These are phyloP conservation scores for Notoglanidium macrostoma DNA, from an alignment of 2,797 vertebrate species.

Conservation along the genomic window DNA sequence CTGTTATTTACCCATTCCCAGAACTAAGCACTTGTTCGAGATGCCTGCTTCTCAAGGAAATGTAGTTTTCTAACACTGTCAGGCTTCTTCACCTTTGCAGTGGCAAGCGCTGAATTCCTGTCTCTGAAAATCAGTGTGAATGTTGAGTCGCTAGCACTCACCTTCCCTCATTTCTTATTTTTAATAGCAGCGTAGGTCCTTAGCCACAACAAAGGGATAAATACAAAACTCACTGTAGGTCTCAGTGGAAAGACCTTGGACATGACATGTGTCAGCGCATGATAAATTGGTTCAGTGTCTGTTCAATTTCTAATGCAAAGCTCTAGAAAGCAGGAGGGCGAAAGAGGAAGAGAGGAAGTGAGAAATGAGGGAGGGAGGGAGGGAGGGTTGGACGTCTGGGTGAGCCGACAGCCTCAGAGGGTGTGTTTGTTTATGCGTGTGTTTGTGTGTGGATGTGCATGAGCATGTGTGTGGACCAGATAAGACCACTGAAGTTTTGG, in stretches of 20 bases:
- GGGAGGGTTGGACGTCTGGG: slow-evolving; percentile 76
- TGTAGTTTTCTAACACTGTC: slow-evolving; percentile 71
- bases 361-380: slow-evolving; percentile 21
- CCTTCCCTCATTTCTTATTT: slow-evolving; percentile 66
- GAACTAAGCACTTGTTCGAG: slow-evolving; percentile 59
- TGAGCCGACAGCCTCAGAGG: slow-evolving; percentile 85
- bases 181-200: slow-evolving; percentile 83
- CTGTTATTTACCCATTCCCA: slow-evolving; percentile 39
- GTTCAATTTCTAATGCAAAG: slow-evolving; percentile 99
- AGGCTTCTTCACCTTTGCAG: slow-evolving; percentile 75
- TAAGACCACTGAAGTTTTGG: slow-evolving; percentile 91
- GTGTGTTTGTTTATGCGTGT: slow-evolving; percentile 27
- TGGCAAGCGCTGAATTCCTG: slow-evolving; percentile 64
- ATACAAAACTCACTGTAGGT: slow-evolving; percentile 89
- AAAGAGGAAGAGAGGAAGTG: slow-evolving; percentile 49
- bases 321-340: slow-evolving; percentile 82
- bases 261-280: slow-evolving; percentile 99
- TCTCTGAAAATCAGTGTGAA: slow-evolving; percentile 69
- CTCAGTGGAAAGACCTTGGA: slow-evolving; percentile 94
- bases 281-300: slow-evolving; percentile 99
- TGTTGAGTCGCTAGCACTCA: slow-evolving; percentile 69
- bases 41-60: slow-evolving; percentile 80
- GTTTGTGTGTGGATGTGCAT: slow-evolving; percentile 60
- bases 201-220: slow-evolving; percentile 94
- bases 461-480: slow-evolving; percentile 89